A percentile compares a stretch with the other conserved stretches of the same genome.
phyloP scores from a whole-genome alignment of 2,888 invertebrate species.

The Lamellibrachia columna region DNA sequence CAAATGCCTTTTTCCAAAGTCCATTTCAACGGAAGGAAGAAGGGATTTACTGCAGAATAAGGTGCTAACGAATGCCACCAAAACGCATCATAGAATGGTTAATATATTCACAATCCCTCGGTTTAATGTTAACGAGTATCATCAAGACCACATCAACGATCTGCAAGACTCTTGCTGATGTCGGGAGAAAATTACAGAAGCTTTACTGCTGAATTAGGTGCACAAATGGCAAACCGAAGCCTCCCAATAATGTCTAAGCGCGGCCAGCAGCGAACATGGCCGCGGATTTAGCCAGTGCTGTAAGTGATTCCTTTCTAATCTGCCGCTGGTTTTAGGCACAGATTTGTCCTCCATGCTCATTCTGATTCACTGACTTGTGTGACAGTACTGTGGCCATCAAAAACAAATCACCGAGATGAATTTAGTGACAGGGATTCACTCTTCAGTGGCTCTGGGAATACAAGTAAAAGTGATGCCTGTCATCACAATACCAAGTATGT shows the following conservation, averaged over 20 bases:
- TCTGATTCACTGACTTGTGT: not conserved
- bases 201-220: not conserved
- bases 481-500: not conserved
- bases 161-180: not conserved
- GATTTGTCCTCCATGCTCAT: not conserved
- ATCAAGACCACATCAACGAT: not conserved
- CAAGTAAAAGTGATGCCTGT: not conserved
- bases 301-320: constrained; percentile 6
- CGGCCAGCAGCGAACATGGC: not conserved
- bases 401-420: constrained; percentile 6
- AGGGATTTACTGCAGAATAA: not conserved
- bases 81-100: not conserved
- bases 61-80: not conserved
- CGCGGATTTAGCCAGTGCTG: not conserved
- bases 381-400: not conserved
- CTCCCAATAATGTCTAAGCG: not conserved
- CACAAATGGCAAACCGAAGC: not conserved
- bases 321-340: not conserved
- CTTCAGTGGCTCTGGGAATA: not conserved
- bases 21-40: not conserved
- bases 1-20: not conserved
- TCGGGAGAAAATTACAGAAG: not conserved
- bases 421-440: not conserved
- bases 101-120: not conserved
- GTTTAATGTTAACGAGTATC: not conserved